phyloP scores from a whole-genome alignment of 2,797 vertebrate genomes.

The Mycteria americana region DNA sequence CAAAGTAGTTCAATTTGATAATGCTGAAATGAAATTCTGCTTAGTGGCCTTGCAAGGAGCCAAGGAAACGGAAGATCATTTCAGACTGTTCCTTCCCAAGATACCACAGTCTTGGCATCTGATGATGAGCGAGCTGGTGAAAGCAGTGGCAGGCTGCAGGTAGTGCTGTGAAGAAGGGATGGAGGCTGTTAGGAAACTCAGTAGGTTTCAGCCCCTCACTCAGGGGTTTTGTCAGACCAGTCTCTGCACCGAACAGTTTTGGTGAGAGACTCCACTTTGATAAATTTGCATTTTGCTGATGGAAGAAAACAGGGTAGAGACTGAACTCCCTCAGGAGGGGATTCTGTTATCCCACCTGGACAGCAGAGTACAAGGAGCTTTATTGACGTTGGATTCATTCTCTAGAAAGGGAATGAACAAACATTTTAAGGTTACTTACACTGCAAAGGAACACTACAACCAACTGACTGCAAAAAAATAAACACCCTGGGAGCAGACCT shows the following conservation, averaged over 20 bases:
- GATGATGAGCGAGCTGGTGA: not conserved
- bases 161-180: not conserved
- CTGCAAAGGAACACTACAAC: not conserved
- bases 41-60: not conserved
- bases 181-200: not conserved
- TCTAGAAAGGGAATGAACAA: not conserved
- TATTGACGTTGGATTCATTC: not conserved
- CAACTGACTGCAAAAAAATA: too few species aligned
- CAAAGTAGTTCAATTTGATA: slow-evolving; percentile 14
- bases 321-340: not conserved
- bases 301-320: not conserved
- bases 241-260: not conserved
- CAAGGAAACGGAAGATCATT: not conserved
- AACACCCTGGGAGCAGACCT: not conserved
- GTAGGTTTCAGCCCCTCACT: not conserved
- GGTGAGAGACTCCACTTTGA: not conserved
- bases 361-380: not conserved
- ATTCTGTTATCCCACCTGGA: not conserved
- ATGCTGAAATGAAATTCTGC: slow-evolving; percentile 8
- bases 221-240: not conserved
- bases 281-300: not conserved
- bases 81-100: not conserved
- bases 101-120: not conserved
- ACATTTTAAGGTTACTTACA: not conserved
- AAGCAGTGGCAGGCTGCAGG: not conserved